These are phyloP conservation scores for Brotula barbata DNA, from an alignment of 2,797 vertebrate species.

Conservation along the genomic window DNA sequence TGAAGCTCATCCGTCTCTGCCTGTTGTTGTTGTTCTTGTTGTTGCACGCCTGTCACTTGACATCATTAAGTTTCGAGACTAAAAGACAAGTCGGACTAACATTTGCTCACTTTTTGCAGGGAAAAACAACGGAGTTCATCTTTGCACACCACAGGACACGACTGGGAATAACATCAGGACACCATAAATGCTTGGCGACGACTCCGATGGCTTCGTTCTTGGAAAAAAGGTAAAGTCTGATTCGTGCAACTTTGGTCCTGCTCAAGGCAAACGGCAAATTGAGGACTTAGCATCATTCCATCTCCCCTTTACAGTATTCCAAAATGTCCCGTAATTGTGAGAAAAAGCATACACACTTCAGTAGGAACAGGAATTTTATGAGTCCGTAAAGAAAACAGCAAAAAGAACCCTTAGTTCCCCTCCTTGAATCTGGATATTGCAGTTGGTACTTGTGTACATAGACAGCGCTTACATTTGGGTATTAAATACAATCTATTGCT, in stretches of 20 bases:
- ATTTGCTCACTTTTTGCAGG: conserved; percentile 32
- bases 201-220: conserved; percentile 69
- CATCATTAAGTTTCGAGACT: conserved; percentile 38
- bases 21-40: too few relatives aligned
- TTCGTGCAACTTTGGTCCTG: conserved; percentile 64
- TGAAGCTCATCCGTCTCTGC: too few relatives aligned
- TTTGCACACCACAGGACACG: conserved; percentile 26
- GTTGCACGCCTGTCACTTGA: conserved; percentile 33
- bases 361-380: conserved; percentile 48
- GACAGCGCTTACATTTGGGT: conserved; percentile 55
- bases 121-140: conserved; percentile 27
- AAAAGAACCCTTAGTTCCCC: conserved; percentile 33
- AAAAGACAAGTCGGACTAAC: conserved; percentile 21
- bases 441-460: conserved; percentile 51
- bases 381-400: conserved; percentile 49
- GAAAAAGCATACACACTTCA: conserved; percentile 29
- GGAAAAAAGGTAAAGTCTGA: conserved; percentile 21
- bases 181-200: conserved; percentile 60
- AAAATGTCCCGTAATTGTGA: conserved; percentile 28
- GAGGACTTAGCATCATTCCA: conserved; percentile 36
- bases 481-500: conserved; percentile 70
- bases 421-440: conserved; percentile 60
- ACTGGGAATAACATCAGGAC: conserved; percentile 34
- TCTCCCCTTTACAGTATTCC: conserved; percentile 19
- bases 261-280: conserved; percentile 54